Conservation (phyloP, 2,888 invertebrate species). For the Julus scandinavius region DNA sequence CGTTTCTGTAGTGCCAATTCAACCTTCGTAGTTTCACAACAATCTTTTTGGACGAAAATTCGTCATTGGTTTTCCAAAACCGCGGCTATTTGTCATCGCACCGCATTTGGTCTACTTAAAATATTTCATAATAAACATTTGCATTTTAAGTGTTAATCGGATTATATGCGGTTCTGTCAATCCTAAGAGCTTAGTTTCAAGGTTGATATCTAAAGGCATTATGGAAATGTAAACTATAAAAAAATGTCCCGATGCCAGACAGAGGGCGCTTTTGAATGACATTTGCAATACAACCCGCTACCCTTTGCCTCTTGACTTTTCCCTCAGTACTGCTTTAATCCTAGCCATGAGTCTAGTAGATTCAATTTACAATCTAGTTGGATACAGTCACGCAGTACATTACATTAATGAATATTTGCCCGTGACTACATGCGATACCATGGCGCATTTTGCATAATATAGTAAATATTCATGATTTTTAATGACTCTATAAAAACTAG, state of each 20-base stretch:
- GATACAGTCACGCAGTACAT: constrained; percentile 29
- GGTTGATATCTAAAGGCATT: constrained; percentile 13
- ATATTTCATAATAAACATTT: background rate
- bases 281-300: background rate
- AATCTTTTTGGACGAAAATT: too few species aligned
- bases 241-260: constrained; percentile 12
- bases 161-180: constrained; percentile 20
- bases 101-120: background rate
- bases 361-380: constrained; percentile 12
- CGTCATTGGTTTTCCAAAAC: background rate
- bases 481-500: background rate
- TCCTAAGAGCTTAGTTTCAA: constrained; percentile 21
- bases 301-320: background rate
- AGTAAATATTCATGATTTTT: constrained; percentile 23
- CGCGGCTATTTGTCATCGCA: background rate
- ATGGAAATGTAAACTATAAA: constrained; percentile 12
- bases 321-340: background rate
- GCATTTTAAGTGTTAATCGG: constrained; percentile 19
- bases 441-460: background rate
- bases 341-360: background rate
- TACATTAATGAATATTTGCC: background rate
- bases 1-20: background rate
- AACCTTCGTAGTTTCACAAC: background rate
- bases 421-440: background rate
- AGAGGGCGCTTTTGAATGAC: background rate